These are phyloP conservation scores for Temnothorax longispinosus DNA, from an alignment of 1,140 invertebrate genomes.

Conservation along the genomic window DNA sequence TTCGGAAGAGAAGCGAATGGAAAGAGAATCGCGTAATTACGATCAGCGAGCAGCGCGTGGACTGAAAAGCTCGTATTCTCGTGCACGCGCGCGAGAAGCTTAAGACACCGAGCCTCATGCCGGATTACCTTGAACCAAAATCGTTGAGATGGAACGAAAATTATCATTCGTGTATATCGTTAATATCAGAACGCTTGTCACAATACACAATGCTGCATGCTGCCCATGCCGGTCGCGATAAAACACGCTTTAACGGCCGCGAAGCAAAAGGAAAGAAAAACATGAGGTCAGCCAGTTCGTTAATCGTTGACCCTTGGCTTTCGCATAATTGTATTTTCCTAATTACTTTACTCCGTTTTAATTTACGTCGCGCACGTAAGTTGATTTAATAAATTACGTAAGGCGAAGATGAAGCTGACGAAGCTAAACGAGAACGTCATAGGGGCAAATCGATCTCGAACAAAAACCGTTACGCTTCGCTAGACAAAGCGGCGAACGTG, in stretches of 20 bases:
- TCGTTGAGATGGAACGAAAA: conserved; percentile 82
- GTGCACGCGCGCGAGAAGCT: conserved; percentile 16
- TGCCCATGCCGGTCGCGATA: not conserved
- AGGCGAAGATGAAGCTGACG: not conserved
- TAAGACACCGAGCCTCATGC: conserved; percentile 5
- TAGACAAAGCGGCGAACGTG: not conserved
- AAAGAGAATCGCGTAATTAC: not conserved
- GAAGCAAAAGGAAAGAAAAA: not conserved
- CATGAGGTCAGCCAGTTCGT: not conserved
- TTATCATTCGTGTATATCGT: conserved; percentile 77
- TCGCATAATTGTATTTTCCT: not conserved
- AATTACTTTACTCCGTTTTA: not conserved
- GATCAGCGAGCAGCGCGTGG: not conserved
- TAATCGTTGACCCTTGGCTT: not conserved
- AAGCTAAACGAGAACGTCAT: conserved; percentile 5
- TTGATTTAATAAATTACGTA: conserved; percentile 16
- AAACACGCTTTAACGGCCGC: not conserved
- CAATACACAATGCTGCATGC: not conserved
- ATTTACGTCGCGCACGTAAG: not conserved
- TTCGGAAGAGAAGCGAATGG: not conserved
- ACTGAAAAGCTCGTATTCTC: not conserved
- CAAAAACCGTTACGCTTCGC: not conserved
- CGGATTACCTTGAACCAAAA: conserved; percentile 84
- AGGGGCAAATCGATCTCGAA: not conserved
- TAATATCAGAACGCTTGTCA: conserved; percentile 62